Evolutionary conservation across 2,888 invertebrate genomes (phyloP).

Genomic region (Tachina fera): DNA sequence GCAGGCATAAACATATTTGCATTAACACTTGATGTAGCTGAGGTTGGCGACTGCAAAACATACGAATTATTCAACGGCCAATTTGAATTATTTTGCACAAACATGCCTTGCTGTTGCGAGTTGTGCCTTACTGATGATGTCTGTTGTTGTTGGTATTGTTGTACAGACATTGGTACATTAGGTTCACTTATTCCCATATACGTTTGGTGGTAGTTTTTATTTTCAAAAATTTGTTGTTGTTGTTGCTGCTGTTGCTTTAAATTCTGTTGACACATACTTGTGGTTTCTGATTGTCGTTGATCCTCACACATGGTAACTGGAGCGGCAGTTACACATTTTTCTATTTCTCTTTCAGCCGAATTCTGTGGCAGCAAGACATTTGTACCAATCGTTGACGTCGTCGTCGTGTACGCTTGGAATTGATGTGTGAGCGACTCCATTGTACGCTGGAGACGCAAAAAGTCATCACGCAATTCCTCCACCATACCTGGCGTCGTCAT

Average conservation of each 20-base stretch:
- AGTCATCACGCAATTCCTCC: conserved; percentile 25
- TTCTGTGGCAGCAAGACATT: too few species aligned
- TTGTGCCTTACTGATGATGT: background rate
- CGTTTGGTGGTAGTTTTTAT: background rate
- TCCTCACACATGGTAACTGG: background rate
- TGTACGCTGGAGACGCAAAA: conserved; percentile 40
- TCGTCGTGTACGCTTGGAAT: too few species aligned
- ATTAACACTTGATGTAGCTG: background rate
- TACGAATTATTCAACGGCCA: conserved; percentile 6
- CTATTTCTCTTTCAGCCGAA: too few species aligned
- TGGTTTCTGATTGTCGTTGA: too few species aligned
- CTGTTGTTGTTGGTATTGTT: background rate
- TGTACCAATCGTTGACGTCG: too few species aligned
- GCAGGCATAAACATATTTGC: conserved; percentile 8
- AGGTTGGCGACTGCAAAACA: background rate
- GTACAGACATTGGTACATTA: background rate
- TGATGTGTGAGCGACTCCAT: background rate
- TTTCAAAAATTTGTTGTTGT: background rate
- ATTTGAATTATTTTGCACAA: background rate
- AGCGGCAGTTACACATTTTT: conserved; percentile 26
- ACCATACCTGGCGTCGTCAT: conserved; percentile 15
- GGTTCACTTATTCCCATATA: too few species aligned
- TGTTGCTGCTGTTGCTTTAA: background rate
- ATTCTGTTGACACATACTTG: background rate
- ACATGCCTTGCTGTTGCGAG: background rate